Evolutionary conservation across 1,140 invertebrate genomes (phyloP), one percentile per base, ranked within the genome.

Genomic region (Zelostemma sp.): DNA sequence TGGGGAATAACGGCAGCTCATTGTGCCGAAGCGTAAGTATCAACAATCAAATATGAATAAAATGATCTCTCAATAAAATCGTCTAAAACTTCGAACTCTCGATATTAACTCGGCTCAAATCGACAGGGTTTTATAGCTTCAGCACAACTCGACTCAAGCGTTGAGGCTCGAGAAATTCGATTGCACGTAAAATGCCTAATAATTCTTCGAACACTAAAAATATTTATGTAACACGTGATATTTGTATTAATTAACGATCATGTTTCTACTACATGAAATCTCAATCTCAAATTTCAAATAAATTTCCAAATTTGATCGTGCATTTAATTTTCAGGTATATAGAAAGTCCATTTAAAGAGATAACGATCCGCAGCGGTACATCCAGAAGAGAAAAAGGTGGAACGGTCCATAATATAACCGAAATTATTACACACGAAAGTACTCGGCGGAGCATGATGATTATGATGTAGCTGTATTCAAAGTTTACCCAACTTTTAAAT

Each of bases 1-100:
- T 88, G 82, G 83, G 79, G 82, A 17, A 49, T 89, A 12, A 87
- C 85, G 14, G 87, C 87, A 12, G 87, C 86, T 47, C 88, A 89
- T 58, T 89, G 88, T 65, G 59, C 75, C 8, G 28, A 19, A 31
- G 2, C 3, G 76, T 80, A 45, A 77, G 73, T 73, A 4, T 41
- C 15, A 15, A 1, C 14, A 15, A 15, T 41, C 1, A 15, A 15
- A 41, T 15, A 41, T 15, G 40, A 15, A 15, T 41, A 14, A 1
- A 12, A 2, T 41, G 1, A 41, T 38, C 9, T 38, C 9, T 5
- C 5, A 31, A 31, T 11, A 31, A 31, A 6, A 6, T 31, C 28
- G 28, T 31, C 5, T 31, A 31, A 31, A 31, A 31, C 11, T 6
- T 6, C 28, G 11, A 31, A 6, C 5, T 31, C 5, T 31, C 5